Conservation (phyloP, 2,797 vertebrate species). For the Perodicticus potto region DNA sequence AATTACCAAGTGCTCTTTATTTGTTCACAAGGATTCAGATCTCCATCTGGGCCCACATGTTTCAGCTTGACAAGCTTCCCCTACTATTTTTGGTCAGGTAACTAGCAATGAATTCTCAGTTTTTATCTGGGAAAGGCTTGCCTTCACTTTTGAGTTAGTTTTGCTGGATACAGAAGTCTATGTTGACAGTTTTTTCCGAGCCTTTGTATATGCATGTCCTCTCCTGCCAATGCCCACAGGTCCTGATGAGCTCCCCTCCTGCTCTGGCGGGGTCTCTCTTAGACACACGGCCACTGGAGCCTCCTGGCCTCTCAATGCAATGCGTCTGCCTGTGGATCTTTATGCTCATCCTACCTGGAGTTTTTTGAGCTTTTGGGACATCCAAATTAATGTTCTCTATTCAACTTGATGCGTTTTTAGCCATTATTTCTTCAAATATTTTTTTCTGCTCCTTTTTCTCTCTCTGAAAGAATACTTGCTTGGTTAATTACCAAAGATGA, state of each 20-base stretch:
- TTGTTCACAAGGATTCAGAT: not conserved
- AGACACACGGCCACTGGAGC: too few species aligned
- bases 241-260: not conserved
- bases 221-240: not conserved
- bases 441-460: not conserved
- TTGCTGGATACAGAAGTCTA: not conserved
- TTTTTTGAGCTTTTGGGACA: not conserved
- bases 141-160: not conserved
- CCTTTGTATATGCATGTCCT: not conserved
- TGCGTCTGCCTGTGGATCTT: not conserved
- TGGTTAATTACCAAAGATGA: not conserved
- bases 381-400: not conserved
- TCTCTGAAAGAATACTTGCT: not conserved
- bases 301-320: too few species aligned
- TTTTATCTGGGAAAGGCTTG: not conserved
- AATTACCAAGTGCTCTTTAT: not conserved
- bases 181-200: not conserved
- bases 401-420: not conserved
- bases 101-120: not conserved
- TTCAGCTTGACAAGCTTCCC: not conserved
- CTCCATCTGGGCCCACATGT: not conserved
- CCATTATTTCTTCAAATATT: not conserved
- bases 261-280: too few species aligned
- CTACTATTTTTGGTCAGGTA: not conserved
- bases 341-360: not conserved